Evolutionary conservation across 2,113 vertebrate species (phyloP), one percentile per base, ranked within the genome.

Genomic region (Zosterops lateralis): DNA sequence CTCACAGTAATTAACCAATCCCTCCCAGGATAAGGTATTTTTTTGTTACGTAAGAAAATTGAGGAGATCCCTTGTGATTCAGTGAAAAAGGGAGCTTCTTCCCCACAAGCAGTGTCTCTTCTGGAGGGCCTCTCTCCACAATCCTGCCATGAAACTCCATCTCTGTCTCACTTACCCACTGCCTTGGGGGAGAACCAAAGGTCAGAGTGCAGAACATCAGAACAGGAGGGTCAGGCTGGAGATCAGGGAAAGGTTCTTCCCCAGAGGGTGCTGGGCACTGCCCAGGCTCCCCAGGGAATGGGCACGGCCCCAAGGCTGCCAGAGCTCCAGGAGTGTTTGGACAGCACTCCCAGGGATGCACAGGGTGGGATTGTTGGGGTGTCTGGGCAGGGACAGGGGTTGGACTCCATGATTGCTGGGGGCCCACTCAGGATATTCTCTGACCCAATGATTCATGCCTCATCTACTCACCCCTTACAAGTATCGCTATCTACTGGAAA

Each of bases 331-430:
- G 40, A 34, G 62, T 0, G 0, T 60, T 67, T 74, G 54, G 40
- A 4, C 20, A 74, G 0, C 0, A 0, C 36, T n/a, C 0, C 1
- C 6, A 60, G 47, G 40, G 38, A 31, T 58, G 44, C 26, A 1
- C 40, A 48, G 62, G 47, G 3, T n/a, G 54, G 56, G 54, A 8
- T 14, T 83, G 54, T 1, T 83, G 87, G 31, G 29, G 56, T 15
- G 71, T 36, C 31, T 12, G 61, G 0, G 19, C 70, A 68, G 17
- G 40, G 14, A 0, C 9, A 9, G 40, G 25, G 3, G 1, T 1
- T 16, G 26, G 17, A 48, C 20, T 61, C 4, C 6, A 7, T 36
- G 62, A 22, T 68, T 56, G 29, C 21, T 34, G 29, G 18, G 40
- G 9, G 29, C 32, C 12, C 57, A 31, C 31, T 76, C 56, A 36